Percentiles rank a stretch among this genome's conserved stretches.
These are phyloP conservation scores for Leucoma salicis DNA, from an alignment of 2,888 invertebrate genomes.

Conservation along the genomic window DNA sequence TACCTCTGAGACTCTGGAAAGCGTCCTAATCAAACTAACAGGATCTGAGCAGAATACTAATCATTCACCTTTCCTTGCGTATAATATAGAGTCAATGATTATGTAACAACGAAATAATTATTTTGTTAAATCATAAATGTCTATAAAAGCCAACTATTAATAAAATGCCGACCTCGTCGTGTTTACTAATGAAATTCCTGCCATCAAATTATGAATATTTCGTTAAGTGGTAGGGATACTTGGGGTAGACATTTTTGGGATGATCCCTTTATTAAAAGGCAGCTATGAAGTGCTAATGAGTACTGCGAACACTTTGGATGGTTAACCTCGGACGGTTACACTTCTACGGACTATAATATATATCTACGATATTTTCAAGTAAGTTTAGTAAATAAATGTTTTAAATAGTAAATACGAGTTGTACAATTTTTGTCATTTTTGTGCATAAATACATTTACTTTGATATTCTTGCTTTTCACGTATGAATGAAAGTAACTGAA, in stretches of 20 bases:
- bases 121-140: background rate
- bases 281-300: background rate
- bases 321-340: no score
- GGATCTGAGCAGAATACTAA: slow-evolving; percentile 60
- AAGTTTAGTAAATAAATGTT: no score
- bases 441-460: no score
- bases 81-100: background rate
- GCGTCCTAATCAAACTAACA: slow-evolving; percentile 59
- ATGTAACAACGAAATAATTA: background rate
- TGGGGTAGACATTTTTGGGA: slow-evolving; percentile 5
- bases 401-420: no score
- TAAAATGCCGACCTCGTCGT: slow-evolving; percentile 35
- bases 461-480: no score
- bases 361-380: no score
- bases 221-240: slow-evolving; percentile 3
- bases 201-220: slow-evolving; percentile 7
- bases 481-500: no score
- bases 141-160: slow-evolving; percentile 14
- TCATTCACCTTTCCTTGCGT: slow-evolving; percentile 22
- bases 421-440: no score
- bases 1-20: slow-evolving; percentile 54
- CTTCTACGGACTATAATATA: no score
- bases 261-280: background rate
- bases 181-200: slow-evolving; percentile 4
- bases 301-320: background rate